These are phyloP conservation scores for Premnoplex brunnescens DNA, from an alignment of 2,797 vertebrate genomes.

Conservation along the genomic window DNA sequence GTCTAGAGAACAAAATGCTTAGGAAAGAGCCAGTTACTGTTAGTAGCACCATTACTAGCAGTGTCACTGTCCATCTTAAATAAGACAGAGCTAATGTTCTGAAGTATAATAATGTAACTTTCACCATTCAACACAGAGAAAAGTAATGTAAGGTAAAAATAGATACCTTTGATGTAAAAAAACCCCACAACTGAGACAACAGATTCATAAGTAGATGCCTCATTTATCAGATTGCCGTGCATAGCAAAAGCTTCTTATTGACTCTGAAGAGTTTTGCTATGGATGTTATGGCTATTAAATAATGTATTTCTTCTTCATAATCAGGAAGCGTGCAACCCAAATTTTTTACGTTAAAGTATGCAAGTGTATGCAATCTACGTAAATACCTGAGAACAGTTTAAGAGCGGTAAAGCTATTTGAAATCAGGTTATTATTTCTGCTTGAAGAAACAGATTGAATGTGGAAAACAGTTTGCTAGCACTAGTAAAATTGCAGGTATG, in stretches of 20 bases:
- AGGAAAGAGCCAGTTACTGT: not conserved
- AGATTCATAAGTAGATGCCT: not conserved
- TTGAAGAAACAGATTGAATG: not conserved
- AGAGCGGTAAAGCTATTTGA: not conserved
- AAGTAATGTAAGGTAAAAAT: not conserved
- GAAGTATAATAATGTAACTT: not conserved
- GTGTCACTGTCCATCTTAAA: not conserved
- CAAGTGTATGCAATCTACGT: not conserved
- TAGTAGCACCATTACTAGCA: not conserved
- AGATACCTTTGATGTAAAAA: not conserved
- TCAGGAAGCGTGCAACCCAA: not conserved
- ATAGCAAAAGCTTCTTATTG: not conserved
- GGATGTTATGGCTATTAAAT: not conserved
- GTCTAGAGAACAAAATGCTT: not conserved
- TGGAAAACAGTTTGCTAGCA: not conserved
- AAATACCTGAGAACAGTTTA: not conserved
- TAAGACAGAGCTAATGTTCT: not conserved
- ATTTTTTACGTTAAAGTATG: not conserved
- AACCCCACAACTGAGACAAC: not conserved
- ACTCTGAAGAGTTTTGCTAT: not conserved
- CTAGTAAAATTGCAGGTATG: not conserved
- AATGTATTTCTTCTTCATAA: not conserved
- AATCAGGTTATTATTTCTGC: slow-evolving; percentile 20
- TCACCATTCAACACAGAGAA: not conserved
- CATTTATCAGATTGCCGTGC: not conserved